These are phyloP conservation scores for Agrochola litura DNA, from an alignment of 2,888 invertebrate species.

Conservation along the genomic window DNA sequence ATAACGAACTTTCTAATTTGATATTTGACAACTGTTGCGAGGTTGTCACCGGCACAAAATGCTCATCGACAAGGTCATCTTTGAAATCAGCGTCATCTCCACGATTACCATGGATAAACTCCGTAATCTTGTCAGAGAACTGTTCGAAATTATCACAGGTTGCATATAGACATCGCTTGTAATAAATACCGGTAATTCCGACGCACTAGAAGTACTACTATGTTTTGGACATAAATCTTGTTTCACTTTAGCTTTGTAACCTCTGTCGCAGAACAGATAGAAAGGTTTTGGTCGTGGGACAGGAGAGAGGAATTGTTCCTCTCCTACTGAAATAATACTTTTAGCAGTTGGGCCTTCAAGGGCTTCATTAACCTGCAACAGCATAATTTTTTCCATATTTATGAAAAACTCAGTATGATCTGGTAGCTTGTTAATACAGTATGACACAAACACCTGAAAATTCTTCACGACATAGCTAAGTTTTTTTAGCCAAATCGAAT, in stretches of 20 bases:
- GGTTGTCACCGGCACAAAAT: conserved; percentile 73
- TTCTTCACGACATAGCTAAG: conserved; percentile 82
- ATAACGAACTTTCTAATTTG: conserved; percentile 81
- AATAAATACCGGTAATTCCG: conserved; percentile 81
- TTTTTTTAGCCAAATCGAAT: conserved; percentile 82
- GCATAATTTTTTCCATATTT: conserved; percentile 84
- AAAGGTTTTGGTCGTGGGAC: conserved; percentile 79
- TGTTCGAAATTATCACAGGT: conserved; percentile 83
- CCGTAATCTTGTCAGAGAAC: conserved; percentile 78
- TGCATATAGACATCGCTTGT: conserved; percentile 81
- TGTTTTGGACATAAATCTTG: conserved; percentile 79
- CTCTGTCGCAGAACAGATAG: conserved; percentile 81
- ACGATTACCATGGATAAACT: conserved; percentile 75
- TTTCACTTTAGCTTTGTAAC: conserved; percentile 75
- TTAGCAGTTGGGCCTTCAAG: conserved; percentile 76
- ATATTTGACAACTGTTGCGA: conserved; percentile 76
- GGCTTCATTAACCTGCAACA: conserved; percentile 80
- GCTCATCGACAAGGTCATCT: conserved; percentile 78
- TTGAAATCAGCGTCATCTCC: conserved; percentile 75
- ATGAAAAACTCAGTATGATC: conserved; percentile 85
- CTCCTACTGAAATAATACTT: conserved; percentile 77
- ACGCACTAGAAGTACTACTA: conserved; percentile 76
- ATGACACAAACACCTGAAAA: conserved; percentile 82
- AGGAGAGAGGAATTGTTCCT: conserved; percentile 72
- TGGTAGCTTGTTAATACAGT: conserved; percentile 79